Evolutionary conservation across 2,113 vertebrate species (phyloP), one percentile per base, ranked within the genome.

Genomic region (Thermophis baileyi): DNA sequence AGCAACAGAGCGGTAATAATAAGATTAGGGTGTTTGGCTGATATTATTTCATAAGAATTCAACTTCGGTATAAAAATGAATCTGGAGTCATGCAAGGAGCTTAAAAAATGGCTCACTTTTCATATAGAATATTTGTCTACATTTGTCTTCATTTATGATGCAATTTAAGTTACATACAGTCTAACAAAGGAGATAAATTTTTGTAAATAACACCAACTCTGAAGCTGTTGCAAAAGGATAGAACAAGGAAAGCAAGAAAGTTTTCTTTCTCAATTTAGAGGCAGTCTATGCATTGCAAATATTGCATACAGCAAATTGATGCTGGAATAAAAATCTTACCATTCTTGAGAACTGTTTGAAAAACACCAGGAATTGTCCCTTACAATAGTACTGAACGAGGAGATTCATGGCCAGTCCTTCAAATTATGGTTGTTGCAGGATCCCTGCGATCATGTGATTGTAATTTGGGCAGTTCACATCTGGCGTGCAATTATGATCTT

Each of bases 101-200:
- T 53, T 85, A 8, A 81, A 81, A 91, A 85, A 47, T 69, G 22
- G 69, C 49, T 16, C 4, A 51, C 22, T 85, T 54, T 86, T 91
- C 53, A 46, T 47, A 86, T 49, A 86, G 81, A 44, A 91, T 57
- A 86, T 86, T 86, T 86, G 51, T 47, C 35, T 27, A 53, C 90
- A 86, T 91, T 91, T 85, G 81, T 85, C 81, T 91, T 69, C 90
- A 91, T 50, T 74, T 85, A 53, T 91, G 90, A 57, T 86, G 20
- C 51, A 47, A 16, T 25, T 11, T 30, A 91, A 27, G 44, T 87
- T 54, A 87, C 44, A 55, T 46, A 14, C 24, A 51, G 25, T 54
- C 74, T 55, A 53, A 91, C 50, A 54, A 55, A 85, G 44, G 50
- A 46, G 53, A n/a, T 12, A 24, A 20, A 91, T 91, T 53, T 87